These are phyloP conservation scores for Drosophila buzzatii DNA, from an alignment of 2,888 invertebrate genomes.

Conservation along the genomic window DNA sequence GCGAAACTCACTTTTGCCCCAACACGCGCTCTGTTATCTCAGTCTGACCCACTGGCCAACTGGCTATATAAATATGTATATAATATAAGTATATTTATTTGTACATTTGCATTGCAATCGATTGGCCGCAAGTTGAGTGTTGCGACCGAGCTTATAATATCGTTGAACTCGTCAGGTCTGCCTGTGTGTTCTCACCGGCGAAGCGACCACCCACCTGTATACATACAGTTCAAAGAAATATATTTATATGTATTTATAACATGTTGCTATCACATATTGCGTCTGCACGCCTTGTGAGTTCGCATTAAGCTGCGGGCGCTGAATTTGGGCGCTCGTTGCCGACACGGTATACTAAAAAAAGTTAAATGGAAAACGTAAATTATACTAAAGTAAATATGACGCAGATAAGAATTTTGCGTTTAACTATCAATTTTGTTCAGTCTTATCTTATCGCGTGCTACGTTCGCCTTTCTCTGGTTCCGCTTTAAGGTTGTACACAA, in stretches of 20 bases:
- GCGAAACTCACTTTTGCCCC: constrained; percentile 37
- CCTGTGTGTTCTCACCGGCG: constrained; percentile 21
- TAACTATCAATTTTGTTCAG: constrained; percentile 18
- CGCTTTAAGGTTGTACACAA: constrained; percentile 46
- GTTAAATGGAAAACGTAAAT: background rate
- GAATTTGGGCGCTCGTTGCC: constrained; percentile 22
- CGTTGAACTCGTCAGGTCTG: constrained; percentile 7
- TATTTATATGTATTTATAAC: constrained; percentile 29
- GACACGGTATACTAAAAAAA: background rate
- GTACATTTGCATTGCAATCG: constrained; percentile 13
- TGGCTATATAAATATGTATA: constrained; percentile 28
- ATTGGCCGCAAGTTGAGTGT: constrained; percentile 42
- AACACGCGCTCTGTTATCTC: constrained; percentile 38
- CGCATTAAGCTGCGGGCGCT: constrained; percentile 23
- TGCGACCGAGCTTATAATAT: constrained; percentile 39
- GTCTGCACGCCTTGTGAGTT: constrained; percentile 26
- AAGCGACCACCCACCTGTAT: background rate
- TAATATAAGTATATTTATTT: background rate
- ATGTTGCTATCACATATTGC: constrained; percentile 5
- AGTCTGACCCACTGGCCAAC: constrained; percentile 41
- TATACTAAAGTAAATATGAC: constrained; percentile 22
- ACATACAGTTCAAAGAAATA: constrained; percentile 1
- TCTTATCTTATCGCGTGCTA: constrained; percentile 66
- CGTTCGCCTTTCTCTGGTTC: constrained; percentile 47
- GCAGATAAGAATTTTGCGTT: constrained; percentile 35